phyloP scores from a whole-genome alignment of 2,113 vertebrate genomes.

The Cavia aperea region DNA sequence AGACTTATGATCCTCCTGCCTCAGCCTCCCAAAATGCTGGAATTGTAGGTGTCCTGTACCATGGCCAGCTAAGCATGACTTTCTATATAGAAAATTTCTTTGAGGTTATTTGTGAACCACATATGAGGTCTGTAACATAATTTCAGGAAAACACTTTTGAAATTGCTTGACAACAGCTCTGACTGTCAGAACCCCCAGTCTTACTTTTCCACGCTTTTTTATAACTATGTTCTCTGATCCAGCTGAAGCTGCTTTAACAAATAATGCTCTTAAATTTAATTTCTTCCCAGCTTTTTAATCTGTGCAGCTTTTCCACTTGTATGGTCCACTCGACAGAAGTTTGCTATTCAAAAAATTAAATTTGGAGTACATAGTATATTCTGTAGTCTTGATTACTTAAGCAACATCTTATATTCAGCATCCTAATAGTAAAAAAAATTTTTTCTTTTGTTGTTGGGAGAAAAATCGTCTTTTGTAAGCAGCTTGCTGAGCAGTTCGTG shows the following conservation, averaged over 20 bases:
- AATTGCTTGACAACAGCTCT: neutral
- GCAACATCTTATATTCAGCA: neutral
- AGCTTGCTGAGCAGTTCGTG: neutral
- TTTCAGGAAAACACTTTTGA: conserved; percentile 6
- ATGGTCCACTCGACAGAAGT: neutral
- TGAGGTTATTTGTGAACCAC: conserved; percentile 11
- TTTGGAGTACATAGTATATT: neutral
- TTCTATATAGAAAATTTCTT: conserved; percentile 3
- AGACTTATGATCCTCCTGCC: neutral
- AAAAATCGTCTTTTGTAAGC: neutral
- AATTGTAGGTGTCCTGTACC: neutral
- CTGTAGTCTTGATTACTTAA: neutral
- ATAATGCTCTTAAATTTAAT: neutral
- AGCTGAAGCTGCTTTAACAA: neutral
- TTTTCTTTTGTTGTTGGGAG: neutral
- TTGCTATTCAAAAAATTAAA: conserved; percentile 24
- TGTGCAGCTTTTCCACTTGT: neutral
- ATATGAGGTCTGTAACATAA: neutral
- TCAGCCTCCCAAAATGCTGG: neutral
- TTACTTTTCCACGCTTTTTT: neutral
- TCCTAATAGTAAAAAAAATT: neutral
- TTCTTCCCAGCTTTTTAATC: neutral
- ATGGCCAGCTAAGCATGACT: neutral
- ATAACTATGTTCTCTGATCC: neutral
- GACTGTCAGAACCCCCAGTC: neutral